These are phyloP conservation scores for Harpagoxenus sublaevis DNA, from an alignment of 2,888 invertebrate genomes.

Conservation along the genomic window DNA sequence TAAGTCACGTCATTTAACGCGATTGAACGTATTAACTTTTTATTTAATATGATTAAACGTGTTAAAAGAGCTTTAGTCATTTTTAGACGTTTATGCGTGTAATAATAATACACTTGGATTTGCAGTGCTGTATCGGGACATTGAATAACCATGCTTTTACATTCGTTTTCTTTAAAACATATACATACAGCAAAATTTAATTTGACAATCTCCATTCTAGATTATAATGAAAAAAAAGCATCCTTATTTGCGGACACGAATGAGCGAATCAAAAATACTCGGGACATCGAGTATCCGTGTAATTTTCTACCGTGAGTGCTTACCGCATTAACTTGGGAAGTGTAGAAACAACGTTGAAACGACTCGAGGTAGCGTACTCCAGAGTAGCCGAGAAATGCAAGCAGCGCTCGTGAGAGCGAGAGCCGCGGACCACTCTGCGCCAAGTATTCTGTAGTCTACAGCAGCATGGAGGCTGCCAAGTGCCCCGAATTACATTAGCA, in stretches of 20 bases:
- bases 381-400: conserved; percentile 22
- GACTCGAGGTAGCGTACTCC: conserved; percentile 3
- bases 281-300: background rate
- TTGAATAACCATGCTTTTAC: background rate
- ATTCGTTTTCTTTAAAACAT: background rate
- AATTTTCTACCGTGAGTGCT: conserved; percentile 23
- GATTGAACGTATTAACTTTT: too few species aligned
- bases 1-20: too few species aligned
- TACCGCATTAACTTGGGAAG: conserved; percentile 7
- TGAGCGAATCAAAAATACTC: background rate
- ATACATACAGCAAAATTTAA: background rate
- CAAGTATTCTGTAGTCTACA: background rate
- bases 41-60: too few species aligned
- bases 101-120: too few species aligned
- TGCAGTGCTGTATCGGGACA: too few species aligned
- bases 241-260: background rate
- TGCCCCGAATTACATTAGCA: conserved; percentile 39
- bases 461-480: background rate
- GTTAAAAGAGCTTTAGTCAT: too few species aligned
- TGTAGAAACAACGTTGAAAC: conserved; percentile 13
- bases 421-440: background rate
- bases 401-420: background rate
- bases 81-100: too few species aligned
- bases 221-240: conserved; percentile 7
- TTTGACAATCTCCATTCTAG: background rate